These are phyloP conservation scores for Porites lutea DNA, from an alignment of 64 coral and sea anemone species.

Conservation along the genomic window DNA sequence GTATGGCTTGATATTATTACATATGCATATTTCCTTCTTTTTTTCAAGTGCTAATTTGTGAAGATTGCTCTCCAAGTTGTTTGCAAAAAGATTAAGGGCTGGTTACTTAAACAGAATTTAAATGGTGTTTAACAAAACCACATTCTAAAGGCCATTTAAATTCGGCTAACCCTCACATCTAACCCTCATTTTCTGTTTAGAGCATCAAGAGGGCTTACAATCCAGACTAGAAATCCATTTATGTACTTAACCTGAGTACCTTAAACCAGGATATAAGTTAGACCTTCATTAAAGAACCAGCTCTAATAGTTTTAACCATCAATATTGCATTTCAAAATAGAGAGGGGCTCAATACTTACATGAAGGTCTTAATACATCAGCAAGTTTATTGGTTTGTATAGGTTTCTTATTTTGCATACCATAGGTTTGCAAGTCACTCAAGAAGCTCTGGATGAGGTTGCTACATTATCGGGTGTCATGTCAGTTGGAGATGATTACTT, in stretches of 20 bases:
- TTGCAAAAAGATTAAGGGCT: too few species aligned
- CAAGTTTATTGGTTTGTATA: neutral
- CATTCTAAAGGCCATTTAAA: neutral
- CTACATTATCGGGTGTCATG: slow-evolving; percentile 57
- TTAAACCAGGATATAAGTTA: too few species aligned
- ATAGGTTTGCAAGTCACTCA: slow-evolving; percentile 34
- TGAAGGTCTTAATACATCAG: too few species aligned
- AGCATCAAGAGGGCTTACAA: neutral
- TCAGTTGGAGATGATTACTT: slow-evolving; percentile 71
- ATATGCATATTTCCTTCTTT: too few species aligned
- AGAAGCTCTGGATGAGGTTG: slow-evolving; percentile 54
- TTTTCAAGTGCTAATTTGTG: neutral
- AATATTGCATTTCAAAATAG: too few species aligned
- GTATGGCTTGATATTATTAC: too few species aligned
- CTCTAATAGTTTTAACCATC: too few species aligned
- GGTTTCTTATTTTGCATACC: too few species aligned
- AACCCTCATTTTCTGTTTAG: neutral
- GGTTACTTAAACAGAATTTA: neutral
- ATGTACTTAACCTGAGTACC: too few species aligned
- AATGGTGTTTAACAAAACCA: neutral
- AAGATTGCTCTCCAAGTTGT: neutral
- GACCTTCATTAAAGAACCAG: too few species aligned
- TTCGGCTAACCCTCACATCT: neutral
- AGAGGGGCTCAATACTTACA: too few species aligned
- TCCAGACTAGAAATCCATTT: slow-evolving; percentile 19